A percentile compares a stretch with the other conserved stretches of the same genome.
Conservation (phyloP, 2,113 vertebrate species). For the Varanus komodoensis region DNA sequence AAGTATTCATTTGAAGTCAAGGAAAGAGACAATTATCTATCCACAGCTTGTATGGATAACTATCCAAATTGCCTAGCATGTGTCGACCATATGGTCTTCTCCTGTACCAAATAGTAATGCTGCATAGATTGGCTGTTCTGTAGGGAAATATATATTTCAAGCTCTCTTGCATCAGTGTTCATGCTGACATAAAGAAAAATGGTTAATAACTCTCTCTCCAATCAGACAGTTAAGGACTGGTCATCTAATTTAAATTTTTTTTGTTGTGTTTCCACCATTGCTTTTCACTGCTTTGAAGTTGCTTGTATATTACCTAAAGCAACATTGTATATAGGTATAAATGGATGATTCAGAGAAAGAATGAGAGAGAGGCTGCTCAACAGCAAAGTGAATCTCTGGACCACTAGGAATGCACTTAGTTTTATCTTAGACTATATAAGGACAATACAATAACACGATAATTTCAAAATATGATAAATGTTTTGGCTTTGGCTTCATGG, state of each 20-base stretch:
- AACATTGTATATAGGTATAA: background rate
- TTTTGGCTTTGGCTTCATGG: too few species aligned
- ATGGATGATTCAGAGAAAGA: too few species aligned
- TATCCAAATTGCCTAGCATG: background rate
- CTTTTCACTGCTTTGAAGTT: background rate
- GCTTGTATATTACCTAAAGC: background rate
- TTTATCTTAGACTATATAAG: too few species aligned
- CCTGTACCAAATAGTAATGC: background rate
- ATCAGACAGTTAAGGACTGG: background rate
- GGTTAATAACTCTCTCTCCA: background rate
- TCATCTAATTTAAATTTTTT: background rate
- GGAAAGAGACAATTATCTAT: background rate
- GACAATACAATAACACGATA: too few species aligned
- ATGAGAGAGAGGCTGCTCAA: too few species aligned
- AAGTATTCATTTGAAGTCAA: background rate
- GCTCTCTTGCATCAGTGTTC: background rate
- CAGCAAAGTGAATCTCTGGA: too few species aligned
- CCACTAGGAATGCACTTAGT: too few species aligned
- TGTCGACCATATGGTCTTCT: background rate
- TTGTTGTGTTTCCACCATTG: background rate
- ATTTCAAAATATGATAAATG: too few species aligned
- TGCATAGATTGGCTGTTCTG: background rate
- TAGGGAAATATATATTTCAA: background rate
- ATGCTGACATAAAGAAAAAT: background rate
- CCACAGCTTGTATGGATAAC: background rate